Base-by-base conservation (phyloP, 2,888 invertebrate genomes). In the Byasa hedistus region DNA sequence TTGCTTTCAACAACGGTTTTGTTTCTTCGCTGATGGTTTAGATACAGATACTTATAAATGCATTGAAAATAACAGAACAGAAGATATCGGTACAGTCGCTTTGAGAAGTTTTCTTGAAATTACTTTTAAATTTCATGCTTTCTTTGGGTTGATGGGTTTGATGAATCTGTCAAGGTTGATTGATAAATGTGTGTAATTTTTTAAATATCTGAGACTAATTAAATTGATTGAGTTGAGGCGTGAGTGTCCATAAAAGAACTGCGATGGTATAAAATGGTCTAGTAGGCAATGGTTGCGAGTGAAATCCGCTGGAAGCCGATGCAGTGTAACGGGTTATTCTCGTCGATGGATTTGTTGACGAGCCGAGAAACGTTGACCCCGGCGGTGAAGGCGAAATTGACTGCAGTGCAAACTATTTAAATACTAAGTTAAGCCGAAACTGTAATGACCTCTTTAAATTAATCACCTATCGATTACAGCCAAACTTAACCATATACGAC, bases 251-350 rank as follows among this genome's bases (percentile, higher is more conserved):
- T 71, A 70, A 70, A 69, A 72, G 71, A 72, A 76, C 72, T 79
- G 76, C 70, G 70, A 66, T 69, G 73, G 76, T 76, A 78, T 78
- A 79, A 79, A 82, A 82, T 82, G 81, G 81, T 84, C 82, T 84
- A 86, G 69, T 71, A 72, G 85, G 81, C 82, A 76, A 76, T 78
- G 76, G 76, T 79, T 73, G 75, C 77, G 82, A 82, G 87, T 84
- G 87, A 87, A 87, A 86, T 80, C 84, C 83, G 78, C 82, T 88
- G 85, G 87, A 86, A 84, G 84, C 78, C 82, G 84, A 81, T 85
- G 89, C 85, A 83, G 85, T 82, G 86, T 86, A 89, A 89, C 91
- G 88, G 88, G 90, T 90, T 91, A 91, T 91, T 91, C 90, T 91
- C 81, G 90, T 83, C 90, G 83, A 87, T 82, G 85, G 89, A 87